Conservation (phyloP, 2,888 invertebrate species). For the Belgica antarctica region DNA sequence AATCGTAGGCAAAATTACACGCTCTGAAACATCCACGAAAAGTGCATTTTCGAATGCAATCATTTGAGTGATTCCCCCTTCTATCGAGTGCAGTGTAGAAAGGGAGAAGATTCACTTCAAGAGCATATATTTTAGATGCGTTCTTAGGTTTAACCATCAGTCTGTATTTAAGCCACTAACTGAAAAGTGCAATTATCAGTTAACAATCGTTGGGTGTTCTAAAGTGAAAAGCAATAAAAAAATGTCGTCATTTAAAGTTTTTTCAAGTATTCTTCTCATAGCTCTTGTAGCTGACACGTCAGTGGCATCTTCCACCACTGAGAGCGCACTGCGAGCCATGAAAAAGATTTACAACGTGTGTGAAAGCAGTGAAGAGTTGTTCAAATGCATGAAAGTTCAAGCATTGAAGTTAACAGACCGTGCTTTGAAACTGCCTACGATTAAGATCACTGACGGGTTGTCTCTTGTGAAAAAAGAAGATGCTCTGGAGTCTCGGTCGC, state of each 20-base stretch:
- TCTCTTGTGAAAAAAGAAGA: conserved; percentile 58
- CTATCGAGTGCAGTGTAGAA: neutral
- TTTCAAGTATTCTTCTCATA: conserved; percentile 45
- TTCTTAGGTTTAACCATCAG: conserved; percentile 38
- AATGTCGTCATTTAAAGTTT: conserved; percentile 33
- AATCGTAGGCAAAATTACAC: conserved; percentile 37
- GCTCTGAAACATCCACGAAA: conserved; percentile 40
- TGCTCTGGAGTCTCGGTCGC: conserved; percentile 46
- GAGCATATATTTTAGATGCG: conserved; percentile 35
- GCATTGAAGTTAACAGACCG: conserved; percentile 65
- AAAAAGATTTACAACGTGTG: conserved; percentile 58
- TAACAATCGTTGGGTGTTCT: conserved; percentile 17
- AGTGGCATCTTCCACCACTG: conserved; percentile 51
- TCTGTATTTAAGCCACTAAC: conserved; percentile 37
- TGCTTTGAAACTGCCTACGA: conserved; percentile 62
- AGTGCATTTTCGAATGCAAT: conserved; percentile 41
- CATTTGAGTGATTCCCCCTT: conserved; percentile 33
- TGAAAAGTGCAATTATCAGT: conserved; percentile 6
- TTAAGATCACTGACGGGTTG: conserved; percentile 65
- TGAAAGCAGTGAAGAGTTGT: conserved; percentile 62
- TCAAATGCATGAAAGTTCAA: conserved; percentile 71
- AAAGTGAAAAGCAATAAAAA: conserved; percentile 29
- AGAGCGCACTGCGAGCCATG: conserved; percentile 49
- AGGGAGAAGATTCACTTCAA: neutral
- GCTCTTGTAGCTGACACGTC: conserved; percentile 43